These are phyloP conservation scores for Sternarchorhynchus goeldii DNA, from an alignment of 2,797 vertebrate genomes.

Conservation along the genomic window DNA sequence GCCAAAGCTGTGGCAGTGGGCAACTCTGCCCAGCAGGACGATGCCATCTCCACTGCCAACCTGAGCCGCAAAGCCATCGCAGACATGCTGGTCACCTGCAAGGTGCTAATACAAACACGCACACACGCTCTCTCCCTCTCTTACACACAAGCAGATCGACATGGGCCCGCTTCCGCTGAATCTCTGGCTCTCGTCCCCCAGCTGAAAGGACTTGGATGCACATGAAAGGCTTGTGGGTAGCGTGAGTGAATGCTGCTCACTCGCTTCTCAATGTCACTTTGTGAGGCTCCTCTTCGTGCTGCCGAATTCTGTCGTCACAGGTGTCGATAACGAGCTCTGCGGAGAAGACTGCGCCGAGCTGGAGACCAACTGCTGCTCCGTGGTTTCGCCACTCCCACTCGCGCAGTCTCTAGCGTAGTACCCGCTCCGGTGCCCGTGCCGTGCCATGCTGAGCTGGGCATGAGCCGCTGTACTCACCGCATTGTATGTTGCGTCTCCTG, in stretches of 20 bases:
- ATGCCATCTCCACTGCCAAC: slow-evolving; percentile 96
- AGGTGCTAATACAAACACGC: slow-evolving; percentile 77
- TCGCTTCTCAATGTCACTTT: slow-evolving; percentile 42
- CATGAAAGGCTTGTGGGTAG: slow-evolving; percentile 19
- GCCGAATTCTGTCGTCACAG: slow-evolving; percentile 26
- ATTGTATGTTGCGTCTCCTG: slow-evolving; percentile 16
- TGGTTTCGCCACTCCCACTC: no score
- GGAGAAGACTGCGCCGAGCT: no score
- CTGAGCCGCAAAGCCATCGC: slow-evolving; percentile 96
- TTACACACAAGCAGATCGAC: slow-evolving; percentile 2
- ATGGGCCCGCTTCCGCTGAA: slow-evolving; percentile 15
- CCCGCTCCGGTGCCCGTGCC: background rate
- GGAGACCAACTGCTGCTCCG: no score
- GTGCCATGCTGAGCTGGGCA: background rate
- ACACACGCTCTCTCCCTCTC: slow-evolving; percentile 26
- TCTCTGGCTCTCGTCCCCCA: slow-evolving; percentile 3
- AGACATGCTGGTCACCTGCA: slow-evolving; percentile 95
- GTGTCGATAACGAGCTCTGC: background rate
- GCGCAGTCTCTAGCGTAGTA: no score
- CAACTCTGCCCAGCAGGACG: slow-evolving; percentile 95
- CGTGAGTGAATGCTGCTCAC: background rate
- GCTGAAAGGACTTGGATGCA: slow-evolving; percentile 17
- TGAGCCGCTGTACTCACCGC: background rate
- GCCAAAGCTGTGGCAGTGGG: slow-evolving; percentile 97
- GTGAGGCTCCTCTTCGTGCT: slow-evolving; percentile 6